Base-by-base conservation (phyloP, 2,888 invertebrate genomes). In the Chrysodeixis includens region DNA sequence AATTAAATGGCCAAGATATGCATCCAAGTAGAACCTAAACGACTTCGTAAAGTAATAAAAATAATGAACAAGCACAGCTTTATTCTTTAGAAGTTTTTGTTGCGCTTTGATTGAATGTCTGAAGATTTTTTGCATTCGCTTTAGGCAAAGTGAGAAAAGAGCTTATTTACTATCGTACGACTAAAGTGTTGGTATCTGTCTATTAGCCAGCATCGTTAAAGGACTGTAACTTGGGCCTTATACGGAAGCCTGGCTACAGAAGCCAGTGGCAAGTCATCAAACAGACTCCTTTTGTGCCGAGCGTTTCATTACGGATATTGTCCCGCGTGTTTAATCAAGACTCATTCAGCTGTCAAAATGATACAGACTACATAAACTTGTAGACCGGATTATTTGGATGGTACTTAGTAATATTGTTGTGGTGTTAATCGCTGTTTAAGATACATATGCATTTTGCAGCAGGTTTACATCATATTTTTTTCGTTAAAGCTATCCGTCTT, bases 231-330 rank as follows among this genome's bases (percentile, higher is more conserved):
- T 56, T 68, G 40, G 59, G 30, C 51, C 53, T 14, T 56, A 63
- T 68, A 68, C 53, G 63, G 69, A 57, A 66, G 57, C n/a, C 40
- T 40, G 40, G 7, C 30, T 52, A 35, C 35, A 57, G 3, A 26
- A 75, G 51, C 22, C 58, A 52, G 56, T 65, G 66, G 56, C 62
- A 63, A 67, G 62, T 70, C 70, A 69, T 67, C 30, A 52, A 66
- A 62, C 61, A 69, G 20, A 67, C 18, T 67, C 71, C 71, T 71
- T 79, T 80, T 79, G 66, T 79, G 53, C 55, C 8, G n/a, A 30
- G 22, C 52, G 56, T 51, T 68, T 78, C 65, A 74, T 78, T 74
- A 74, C 22, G 62, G 52, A 76, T 74, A 78, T 70, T 74, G 77
- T 74, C 62, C 56, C 40, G 30, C 52, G 58, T 67, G 55, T 62